Evolutionary conservation across 2,888 invertebrate genomes (phyloP).

Genomic region (Apomyelois bistriatella): DNA sequence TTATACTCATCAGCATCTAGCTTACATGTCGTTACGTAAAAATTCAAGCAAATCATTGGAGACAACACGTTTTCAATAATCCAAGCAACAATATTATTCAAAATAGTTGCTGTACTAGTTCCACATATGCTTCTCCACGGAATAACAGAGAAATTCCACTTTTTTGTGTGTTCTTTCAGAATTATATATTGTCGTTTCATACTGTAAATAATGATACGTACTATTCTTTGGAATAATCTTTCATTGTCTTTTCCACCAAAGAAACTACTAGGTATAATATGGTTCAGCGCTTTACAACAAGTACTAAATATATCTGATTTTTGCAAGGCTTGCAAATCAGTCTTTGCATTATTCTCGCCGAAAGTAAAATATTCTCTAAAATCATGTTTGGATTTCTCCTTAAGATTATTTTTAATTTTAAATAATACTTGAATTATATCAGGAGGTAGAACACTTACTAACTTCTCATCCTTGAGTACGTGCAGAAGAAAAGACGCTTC

Average conservation of each 20-base stretch:
- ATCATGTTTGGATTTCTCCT: constrained; percentile 41
- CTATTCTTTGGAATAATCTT: constrained; percentile 49
- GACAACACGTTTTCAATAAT: constrained; percentile 53
- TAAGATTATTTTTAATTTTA: constrained; percentile 43
- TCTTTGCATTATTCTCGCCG: constrained; percentile 15
- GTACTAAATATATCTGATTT: constrained; percentile 46
- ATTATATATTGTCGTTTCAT: constrained; percentile 62
- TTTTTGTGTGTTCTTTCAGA: constrained; percentile 35
- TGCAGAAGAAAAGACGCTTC: constrained; percentile 30
- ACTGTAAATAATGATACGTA: constrained; percentile 46
- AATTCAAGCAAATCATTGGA: constrained; percentile 60
- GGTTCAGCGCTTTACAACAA: constrained; percentile 42
- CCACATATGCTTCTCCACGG: constrained; percentile 43
- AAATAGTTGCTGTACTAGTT: constrained; percentile 26
- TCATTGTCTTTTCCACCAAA: constrained; percentile 52
- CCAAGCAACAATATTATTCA: constrained; percentile 46
- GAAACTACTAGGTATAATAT: constrained; percentile 53
- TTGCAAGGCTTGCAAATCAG: constrained; percentile 35
- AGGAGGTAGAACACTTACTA: constrained; percentile 35
- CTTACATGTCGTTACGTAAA: constrained; percentile 68
- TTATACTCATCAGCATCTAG: constrained; percentile 63
- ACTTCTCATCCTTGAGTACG: constrained; percentile 35
- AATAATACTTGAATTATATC: constrained; percentile 37
- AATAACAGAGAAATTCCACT: constrained; percentile 48
- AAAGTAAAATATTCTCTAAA: constrained; percentile 47